A percentile compares a stretch with the other conserved stretches of the same genome.
Evolutionary conservation across 92 coral and sea anemone species (phyloP).

Genomic region (Epizoanthus fatuus): DNA sequence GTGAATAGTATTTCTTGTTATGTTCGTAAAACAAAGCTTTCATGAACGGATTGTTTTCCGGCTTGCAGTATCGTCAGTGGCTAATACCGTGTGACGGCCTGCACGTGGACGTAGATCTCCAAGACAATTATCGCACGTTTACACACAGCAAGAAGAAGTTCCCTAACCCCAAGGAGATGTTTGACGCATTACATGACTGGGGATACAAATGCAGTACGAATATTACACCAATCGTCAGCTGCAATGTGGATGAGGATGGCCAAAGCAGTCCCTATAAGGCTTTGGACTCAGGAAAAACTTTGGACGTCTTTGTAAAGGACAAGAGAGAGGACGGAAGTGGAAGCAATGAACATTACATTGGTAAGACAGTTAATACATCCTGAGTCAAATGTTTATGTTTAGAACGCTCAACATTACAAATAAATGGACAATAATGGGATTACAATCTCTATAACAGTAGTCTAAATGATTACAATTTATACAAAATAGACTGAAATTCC

Average conservation of each 20-base stretch:
- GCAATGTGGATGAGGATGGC: slow-evolving; percentile 77
- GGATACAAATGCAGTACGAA: slow-evolving; percentile 81
- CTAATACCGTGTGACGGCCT: slow-evolving; percentile 83
- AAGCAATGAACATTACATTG: slow-evolving; percentile 48
- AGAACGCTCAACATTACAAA: too few species aligned
- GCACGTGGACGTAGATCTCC: slow-evolving; percentile 80
- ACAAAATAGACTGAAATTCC: too few species aligned
- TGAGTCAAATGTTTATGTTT: too few species aligned
- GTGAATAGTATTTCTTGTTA: too few species aligned
- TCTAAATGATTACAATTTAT: too few species aligned
- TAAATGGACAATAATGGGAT: too few species aligned
- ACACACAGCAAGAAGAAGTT: slow-evolving; percentile 81
- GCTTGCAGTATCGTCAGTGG: slow-evolving; percentile 76
- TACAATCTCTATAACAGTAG: too few species aligned
- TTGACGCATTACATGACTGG: slow-evolving; percentile 77
- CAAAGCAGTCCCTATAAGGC: slow-evolving; percentile 75
- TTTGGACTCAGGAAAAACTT: slow-evolving; percentile 70
- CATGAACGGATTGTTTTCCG: not conserved
- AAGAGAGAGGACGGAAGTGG: slow-evolving; percentile 75
- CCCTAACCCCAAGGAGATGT: slow-evolving; percentile 83
- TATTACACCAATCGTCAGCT: slow-evolving; percentile 82
- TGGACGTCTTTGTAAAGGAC: slow-evolving; percentile 65
- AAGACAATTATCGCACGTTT: slow-evolving; percentile 86
- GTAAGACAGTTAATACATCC: not conserved
- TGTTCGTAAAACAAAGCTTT: too few species aligned